These are phyloP conservation scores for Eurois occulta DNA, from an alignment of 2,888 invertebrate genomes.

Conservation along the genomic window DNA sequence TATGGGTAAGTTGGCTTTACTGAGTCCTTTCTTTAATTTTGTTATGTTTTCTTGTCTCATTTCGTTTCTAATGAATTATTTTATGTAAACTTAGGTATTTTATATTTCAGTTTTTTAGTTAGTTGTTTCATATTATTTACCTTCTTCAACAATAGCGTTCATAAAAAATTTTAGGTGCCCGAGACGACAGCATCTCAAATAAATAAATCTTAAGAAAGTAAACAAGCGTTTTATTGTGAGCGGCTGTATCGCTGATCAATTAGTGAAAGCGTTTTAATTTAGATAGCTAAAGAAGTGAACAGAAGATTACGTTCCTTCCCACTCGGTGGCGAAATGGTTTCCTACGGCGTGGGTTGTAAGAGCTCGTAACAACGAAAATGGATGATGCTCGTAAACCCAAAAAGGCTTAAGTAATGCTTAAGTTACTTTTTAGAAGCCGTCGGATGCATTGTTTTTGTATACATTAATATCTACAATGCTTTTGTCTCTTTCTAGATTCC, in stretches of 20 bases:
- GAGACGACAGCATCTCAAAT: constrained; percentile 44
- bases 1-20: constrained; percentile 70
- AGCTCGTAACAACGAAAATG: constrained; percentile 62
- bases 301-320: constrained; percentile 64
- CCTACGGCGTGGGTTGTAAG: constrained; percentile 69
- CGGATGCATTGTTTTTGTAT: not conserved
- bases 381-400: constrained; percentile 58
- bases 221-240: constrained; percentile 54
- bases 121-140: not conserved
- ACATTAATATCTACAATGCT: not conserved
- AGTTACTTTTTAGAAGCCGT: constrained; percentile 31
- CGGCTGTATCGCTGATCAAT: constrained; percentile 51
- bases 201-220: constrained; percentile 54
- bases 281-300: constrained; percentile 48
- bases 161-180: constrained; percentile 41
- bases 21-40: constrained; percentile 18
- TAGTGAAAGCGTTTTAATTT: constrained; percentile 61
- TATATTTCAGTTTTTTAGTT: constrained; percentile 6
- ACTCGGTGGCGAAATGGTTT: constrained; percentile 68
- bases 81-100: constrained; percentile 1
- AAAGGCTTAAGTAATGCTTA: constrained; percentile 51
- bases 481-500: constrained; percentile 16
- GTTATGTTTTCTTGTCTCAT: constrained; percentile 31
- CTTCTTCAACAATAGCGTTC: constrained; percentile 2
- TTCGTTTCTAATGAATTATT: constrained; percentile 4